phyloP scores from a whole-genome alignment of 2,797 vertebrate species.

The Spea hammondii region DNA sequence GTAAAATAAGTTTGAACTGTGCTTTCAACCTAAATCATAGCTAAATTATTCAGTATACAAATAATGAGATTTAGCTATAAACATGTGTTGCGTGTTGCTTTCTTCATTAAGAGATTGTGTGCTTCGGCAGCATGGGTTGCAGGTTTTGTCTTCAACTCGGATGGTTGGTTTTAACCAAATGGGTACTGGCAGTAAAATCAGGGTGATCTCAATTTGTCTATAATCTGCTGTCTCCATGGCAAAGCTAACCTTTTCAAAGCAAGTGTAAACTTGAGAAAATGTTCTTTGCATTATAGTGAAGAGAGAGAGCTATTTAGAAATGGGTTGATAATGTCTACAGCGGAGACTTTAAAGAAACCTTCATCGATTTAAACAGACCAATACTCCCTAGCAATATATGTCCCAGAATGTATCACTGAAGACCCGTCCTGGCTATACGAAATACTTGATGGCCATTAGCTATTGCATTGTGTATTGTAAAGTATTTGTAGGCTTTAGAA shows the following conservation, averaged over 20 bases:
- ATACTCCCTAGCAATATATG: neutral
- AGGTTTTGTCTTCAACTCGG: neutral
- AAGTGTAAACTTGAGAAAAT: conserved; percentile 12
- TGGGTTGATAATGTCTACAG: neutral
- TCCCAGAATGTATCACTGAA: too few species aligned
- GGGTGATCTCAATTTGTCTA: neutral
- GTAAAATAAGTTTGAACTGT: too few species aligned
- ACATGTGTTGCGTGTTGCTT: too few species aligned
- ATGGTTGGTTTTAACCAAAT: neutral
- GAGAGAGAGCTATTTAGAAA: neutral
- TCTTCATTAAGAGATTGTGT: neutral
- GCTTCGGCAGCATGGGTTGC: neutral
- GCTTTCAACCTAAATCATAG: too few species aligned
- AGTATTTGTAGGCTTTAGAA: too few species aligned
- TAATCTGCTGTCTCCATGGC: conserved; percentile 23
- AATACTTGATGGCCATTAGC: too few species aligned
- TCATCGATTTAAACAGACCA: neutral
- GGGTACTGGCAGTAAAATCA: conserved; percentile 25
- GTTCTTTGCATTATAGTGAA: neutral
- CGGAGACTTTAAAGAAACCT: neutral
- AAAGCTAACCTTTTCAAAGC: conserved; percentile 12
- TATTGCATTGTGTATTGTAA: too few species aligned
- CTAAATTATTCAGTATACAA: too few species aligned
- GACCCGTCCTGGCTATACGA: too few species aligned
- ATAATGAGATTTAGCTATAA: too few species aligned